Percentiles rank a stretch among this genome's conserved stretches.
phyloP scores from a whole-genome alignment of 2,113 vertebrate species.

The Lepus americanus region DNA sequence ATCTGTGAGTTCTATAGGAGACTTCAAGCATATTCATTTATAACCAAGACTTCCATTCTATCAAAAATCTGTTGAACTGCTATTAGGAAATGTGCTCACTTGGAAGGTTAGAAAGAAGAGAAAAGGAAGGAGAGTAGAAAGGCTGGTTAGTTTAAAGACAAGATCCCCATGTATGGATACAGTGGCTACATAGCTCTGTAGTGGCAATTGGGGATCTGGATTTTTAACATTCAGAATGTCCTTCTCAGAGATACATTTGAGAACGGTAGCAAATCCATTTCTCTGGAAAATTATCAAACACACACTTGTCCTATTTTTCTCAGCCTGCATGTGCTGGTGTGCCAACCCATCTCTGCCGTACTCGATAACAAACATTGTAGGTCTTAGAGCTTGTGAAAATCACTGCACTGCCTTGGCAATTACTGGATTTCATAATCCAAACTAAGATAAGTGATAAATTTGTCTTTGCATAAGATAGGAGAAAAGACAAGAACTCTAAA shows the following conservation, averaged over 20 bases:
- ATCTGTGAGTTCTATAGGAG: not conserved
- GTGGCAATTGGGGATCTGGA: not conserved
- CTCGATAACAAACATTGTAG: slow-evolving; percentile 72
- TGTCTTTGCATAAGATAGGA: slow-evolving; percentile 52
- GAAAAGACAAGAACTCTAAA: not conserved
- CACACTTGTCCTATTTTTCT: slow-evolving; percentile 84
- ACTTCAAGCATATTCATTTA: not conserved
- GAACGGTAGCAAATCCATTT: slow-evolving; percentile 75
- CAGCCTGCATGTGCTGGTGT: slow-evolving; percentile 73
- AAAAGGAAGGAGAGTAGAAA: no score
- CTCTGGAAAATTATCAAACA: slow-evolving; percentile 79
- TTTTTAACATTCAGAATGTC: not conserved
- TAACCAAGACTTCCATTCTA: not conserved
- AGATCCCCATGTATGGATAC: not conserved
- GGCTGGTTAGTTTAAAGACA: not conserved
- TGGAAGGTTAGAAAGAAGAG: not conserved
- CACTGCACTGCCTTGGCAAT: slow-evolving; percentile 67
- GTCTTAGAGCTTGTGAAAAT: slow-evolving; percentile 78
- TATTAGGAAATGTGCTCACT: not conserved
- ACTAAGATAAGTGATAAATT: slow-evolving; percentile 71
- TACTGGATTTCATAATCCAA: slow-evolving; percentile 64
- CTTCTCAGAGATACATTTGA: not conserved
- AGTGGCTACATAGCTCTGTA: not conserved
- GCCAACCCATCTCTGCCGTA: slow-evolving; percentile 65
- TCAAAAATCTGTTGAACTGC: not conserved